Conservation (phyloP, 2,797 vertebrate genomes). For the Schizothorax lantsangensis region DNA sequence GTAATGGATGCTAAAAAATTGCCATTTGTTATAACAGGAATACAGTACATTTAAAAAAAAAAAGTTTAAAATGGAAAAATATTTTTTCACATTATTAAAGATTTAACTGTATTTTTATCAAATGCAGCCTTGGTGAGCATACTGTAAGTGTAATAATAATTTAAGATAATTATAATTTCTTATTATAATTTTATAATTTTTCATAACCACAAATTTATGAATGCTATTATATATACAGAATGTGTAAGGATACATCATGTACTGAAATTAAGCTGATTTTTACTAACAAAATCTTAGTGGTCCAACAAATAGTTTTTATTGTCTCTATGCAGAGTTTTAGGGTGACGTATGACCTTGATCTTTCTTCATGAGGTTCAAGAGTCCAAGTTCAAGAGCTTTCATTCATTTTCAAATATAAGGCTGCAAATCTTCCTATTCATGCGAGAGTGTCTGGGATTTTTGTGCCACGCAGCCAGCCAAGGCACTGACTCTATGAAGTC, state of each 20-base stretch:
- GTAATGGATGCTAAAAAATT: not conserved
- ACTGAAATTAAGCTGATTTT: not conserved
- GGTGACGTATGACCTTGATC: not conserved
- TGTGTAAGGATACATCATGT: not conserved
- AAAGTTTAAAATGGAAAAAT: not conserved
- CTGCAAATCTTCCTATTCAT: conserved; percentile 1
- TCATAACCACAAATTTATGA: not conserved
- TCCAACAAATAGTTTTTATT: not conserved
- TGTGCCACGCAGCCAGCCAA: not conserved
- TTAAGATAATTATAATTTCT: not conserved
- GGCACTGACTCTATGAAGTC: conserved; percentile 28
- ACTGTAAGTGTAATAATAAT: not conserved
- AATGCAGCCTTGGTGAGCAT: not conserved
- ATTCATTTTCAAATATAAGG: not conserved
- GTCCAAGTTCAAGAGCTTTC: not conserved
- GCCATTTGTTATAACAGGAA: not conserved
- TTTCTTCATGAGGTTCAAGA: not conserved
- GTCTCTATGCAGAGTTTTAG: not conserved
- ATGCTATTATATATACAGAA: not conserved
- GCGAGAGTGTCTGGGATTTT: not conserved
- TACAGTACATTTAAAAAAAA: too few relatives aligned
- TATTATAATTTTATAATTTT: not conserved
- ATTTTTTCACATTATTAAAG: not conserved
- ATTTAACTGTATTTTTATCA: not conserved
- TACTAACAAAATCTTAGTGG: not conserved